Base-by-base conservation (phyloP, 2,113 vertebrate genomes). In the Cyanoderma ruficeps region DNA sequence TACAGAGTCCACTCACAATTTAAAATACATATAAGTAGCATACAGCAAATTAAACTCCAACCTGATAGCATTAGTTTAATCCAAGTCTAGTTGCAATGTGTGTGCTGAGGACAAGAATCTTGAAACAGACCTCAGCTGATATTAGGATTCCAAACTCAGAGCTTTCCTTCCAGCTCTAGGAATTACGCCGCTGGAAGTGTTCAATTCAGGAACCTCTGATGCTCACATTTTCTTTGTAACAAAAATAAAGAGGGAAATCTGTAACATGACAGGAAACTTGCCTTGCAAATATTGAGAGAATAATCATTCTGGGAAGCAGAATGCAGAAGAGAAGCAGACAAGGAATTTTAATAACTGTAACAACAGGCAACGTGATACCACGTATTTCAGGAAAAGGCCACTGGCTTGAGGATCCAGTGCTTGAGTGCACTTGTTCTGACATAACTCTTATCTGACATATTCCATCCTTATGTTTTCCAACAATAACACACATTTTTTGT, bases 31-130 rank as follows among this genome's bases (percentile, higher is more conserved):
- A 0, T 44, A 91, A 93, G 46, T 20, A 53, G 41, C 64, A 95
- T 3, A 72, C 22, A 95, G 47, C 59, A 94, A 85, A 96, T 88
- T 75, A 74, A 83, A 53, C 50, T 79, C 87, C 71, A 69, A 23
- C 68, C 47, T 33, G 15, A 63, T 65, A 47, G 53, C 27, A n/a
- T 81, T 56, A 37, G 69, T 80, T 89, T 60, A 71, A 86, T 83
- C 44, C 87, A 75, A 55, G 52, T 50, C 39, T 65, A 57, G 71
- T 42, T 74, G 52, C 47, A 57, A 10, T 4, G 22, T 17, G 28
- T 25, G 56, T 19, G 30, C 50, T 19, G 46, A 63, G 24, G n/a
- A 50, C 15, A 46, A 37, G 47, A 75, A 19, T 49, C 77, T 68
- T 5, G 7, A n/a, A 70, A 42, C 0, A 81, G 6, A 55, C 3